These are phyloP conservation scores for Ambastaia sidthimunki DNA, from an alignment of 2,797 vertebrate genomes.

Conservation along the genomic window DNA sequence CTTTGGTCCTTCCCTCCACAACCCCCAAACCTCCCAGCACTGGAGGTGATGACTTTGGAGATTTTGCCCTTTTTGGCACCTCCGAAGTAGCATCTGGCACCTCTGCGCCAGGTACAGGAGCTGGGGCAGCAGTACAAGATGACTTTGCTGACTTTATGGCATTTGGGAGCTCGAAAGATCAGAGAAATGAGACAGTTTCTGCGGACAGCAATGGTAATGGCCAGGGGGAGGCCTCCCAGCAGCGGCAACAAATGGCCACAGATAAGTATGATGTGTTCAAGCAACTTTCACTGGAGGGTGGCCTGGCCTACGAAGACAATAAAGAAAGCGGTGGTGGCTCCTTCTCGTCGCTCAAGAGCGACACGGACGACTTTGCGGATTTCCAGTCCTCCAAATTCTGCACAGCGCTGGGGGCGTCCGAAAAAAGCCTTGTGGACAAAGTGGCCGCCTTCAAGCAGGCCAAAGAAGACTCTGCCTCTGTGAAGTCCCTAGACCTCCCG, in stretches of 20 bases:
- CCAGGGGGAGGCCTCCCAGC: conserved; percentile 54
- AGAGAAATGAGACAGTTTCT: conserved; percentile 63
- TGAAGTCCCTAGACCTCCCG: conserved; percentile 97
- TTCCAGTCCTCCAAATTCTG: conserved; percentile 93
- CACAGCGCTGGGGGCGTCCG: conserved; percentile 78
- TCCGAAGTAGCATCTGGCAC: conserved; percentile 58
- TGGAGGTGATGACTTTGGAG: conserved; percentile 88
- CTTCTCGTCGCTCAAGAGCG: conserved; percentile 80
- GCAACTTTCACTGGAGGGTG: conserved; percentile 89
- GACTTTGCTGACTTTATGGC: conserved; percentile 99
- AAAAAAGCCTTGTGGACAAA: conserved; percentile 93
- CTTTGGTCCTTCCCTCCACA: conserved; percentile 69
- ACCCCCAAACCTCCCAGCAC: conserved; percentile 75
- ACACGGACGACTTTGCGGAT: conserved; percentile 92
- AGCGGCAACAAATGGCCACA: conserved; percentile 67
- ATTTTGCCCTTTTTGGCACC: conserved; percentile 90
- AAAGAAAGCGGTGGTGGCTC: conserved; percentile 83
- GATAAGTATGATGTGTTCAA: conserved; percentile 94
- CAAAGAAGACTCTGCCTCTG: conserved; percentile 95
- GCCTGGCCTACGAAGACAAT: conserved; percentile 80
- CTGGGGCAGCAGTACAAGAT: conserved; percentile 76
- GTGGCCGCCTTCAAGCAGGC: conserved; percentile 90
- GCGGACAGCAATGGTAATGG: neutral
- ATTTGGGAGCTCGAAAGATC: conserved; percentile 82
- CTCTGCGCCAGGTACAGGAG: conserved; percentile 24